phyloP scores from a whole-genome alignment of 2,888 invertebrate species.

The Amorpha juglandis region DNA sequence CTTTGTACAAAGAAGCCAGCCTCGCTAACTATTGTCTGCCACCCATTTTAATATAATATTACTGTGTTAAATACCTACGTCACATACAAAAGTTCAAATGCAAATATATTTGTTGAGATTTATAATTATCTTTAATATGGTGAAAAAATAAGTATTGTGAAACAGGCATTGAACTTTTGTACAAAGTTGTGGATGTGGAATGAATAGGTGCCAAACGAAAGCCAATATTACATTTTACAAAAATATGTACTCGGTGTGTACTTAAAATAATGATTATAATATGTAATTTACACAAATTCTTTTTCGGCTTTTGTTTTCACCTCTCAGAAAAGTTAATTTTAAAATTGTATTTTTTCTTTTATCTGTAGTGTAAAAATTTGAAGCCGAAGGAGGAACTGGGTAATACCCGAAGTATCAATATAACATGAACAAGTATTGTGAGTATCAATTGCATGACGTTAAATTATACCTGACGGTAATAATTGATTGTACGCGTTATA shows the following conservation, averaged over 20 bases:
- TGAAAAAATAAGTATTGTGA: constrained; percentile 32
- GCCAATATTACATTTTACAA: constrained; percentile 19
- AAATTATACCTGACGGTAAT: constrained; percentile 1
- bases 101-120: constrained; percentile 31
- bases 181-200: constrained; percentile 69
- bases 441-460: constrained; percentile 58
- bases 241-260: too few relatives aligned
- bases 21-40: constrained; percentile 51
- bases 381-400: constrained; percentile 59
- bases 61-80: constrained; percentile 33
- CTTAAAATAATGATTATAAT: too few relatives aligned
- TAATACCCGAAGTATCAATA: constrained; percentile 53
- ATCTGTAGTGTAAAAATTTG: constrained; percentile 66
- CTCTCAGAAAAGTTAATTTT: constrained; percentile 41
- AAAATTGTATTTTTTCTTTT: constrained; percentile 58
- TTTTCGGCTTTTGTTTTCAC: constrained; percentile 42
- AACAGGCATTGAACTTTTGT: constrained; percentile 73
- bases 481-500: constrained; percentile 28
- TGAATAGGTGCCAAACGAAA: constrained; percentile 47
- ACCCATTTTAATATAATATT: constrained; percentile 50
- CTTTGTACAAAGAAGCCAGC: constrained; percentile 76
- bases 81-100: constrained; percentile 70
- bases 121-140: constrained; percentile 20
- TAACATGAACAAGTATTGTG: constrained; percentile 70
- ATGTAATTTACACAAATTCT: too few relatives aligned